phyloP scores from a whole-genome alignment of 2,888 invertebrate genomes.

The Pterostichus madidus region DNA sequence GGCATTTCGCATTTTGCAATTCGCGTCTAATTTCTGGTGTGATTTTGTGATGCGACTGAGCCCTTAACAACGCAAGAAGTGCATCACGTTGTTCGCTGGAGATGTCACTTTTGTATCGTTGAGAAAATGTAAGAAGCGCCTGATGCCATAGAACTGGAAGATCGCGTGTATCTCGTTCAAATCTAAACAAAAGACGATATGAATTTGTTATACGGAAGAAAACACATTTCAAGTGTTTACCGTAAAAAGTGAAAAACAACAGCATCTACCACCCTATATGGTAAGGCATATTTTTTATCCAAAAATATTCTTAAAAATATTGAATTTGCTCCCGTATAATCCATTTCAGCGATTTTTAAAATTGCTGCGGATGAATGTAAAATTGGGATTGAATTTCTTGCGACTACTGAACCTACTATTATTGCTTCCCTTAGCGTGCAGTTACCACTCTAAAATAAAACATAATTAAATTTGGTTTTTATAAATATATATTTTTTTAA shows the following conservation, averaged over 20 bases:
- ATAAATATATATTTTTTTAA: constrained; percentile 6
- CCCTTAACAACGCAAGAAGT: constrained; percentile 87
- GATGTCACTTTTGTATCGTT: constrained; percentile 96
- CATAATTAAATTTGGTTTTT: constrained; percentile 14
- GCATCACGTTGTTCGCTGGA: constrained; percentile 95
- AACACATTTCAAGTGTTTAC: constrained; percentile 77
- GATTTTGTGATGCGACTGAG: constrained; percentile 85
- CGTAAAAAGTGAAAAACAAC: constrained; percentile 96
- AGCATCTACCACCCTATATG: constrained; percentile 96
- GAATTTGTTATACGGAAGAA: constrained; percentile 21
- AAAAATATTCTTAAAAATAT: constrained; percentile 96
- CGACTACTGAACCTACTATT: constrained; percentile 94
- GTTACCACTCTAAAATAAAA: constrained; percentile 86
- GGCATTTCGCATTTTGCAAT: constrained; percentile 88
- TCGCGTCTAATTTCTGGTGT: constrained; percentile 93
- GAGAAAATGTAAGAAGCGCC: constrained; percentile 93
- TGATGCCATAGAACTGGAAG: constrained; percentile 99
- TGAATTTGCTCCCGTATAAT: constrained; percentile 96
- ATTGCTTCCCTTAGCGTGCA: constrained; percentile 97
- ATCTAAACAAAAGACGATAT: constrained; percentile 80
- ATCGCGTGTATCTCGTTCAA: constrained; percentile 88
- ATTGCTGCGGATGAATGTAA: constrained; percentile 97
- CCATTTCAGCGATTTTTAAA: constrained; percentile 98
- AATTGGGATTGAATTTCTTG: constrained; percentile 95
- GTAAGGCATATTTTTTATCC: constrained; percentile 98